phyloP scores from a whole-genome alignment of 2,888 invertebrate genomes.

The Chromoteleia sp. region DNA sequence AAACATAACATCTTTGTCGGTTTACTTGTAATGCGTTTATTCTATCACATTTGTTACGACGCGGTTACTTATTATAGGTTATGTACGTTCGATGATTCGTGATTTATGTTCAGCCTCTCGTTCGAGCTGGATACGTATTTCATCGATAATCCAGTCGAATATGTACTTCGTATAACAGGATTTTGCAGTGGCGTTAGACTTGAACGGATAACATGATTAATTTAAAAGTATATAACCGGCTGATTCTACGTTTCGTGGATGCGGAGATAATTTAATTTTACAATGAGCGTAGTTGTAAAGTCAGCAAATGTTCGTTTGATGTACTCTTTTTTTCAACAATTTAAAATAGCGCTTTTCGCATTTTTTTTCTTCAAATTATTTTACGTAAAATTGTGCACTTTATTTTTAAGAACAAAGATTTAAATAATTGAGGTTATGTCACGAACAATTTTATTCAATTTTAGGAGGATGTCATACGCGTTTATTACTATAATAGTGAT shows the following conservation, averaged over 20 bases:
- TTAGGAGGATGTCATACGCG: too few relatives aligned
- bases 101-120: slow-evolving; percentile 41
- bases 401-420: too few relatives aligned
- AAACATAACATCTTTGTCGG: neutral
- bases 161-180: slow-evolving; percentile 56
- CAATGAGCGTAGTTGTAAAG: slow-evolving; percentile 29
- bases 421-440: too few relatives aligned
- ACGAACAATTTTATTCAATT: too few relatives aligned
- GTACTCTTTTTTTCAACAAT: slow-evolving; percentile 23
- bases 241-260: slow-evolving; percentile 20
- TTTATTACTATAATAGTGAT: too few relatives aligned
- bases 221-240: slow-evolving; percentile 54
- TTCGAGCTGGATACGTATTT: slow-evolving; percentile 53
- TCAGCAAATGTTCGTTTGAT: slow-evolving; percentile 24
- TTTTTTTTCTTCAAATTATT: too few relatives aligned
- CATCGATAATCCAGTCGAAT: slow-evolving; percentile 62
- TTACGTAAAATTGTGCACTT: too few relatives aligned
- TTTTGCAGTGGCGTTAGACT: slow-evolving; percentile 52
- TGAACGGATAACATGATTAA: slow-evolving; percentile 54
- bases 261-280: slow-evolving; percentile 52
- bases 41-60: slow-evolving; percentile 44
- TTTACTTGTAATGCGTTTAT: slow-evolving; percentile 31
- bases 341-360: too few relatives aligned
- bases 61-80: slow-evolving; percentile 55
- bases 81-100: slow-evolving; percentile 53